These are phyloP conservation scores for Tethea ocularis DNA, from an alignment of 2,888 invertebrate genomes.

Conservation along the genomic window DNA sequence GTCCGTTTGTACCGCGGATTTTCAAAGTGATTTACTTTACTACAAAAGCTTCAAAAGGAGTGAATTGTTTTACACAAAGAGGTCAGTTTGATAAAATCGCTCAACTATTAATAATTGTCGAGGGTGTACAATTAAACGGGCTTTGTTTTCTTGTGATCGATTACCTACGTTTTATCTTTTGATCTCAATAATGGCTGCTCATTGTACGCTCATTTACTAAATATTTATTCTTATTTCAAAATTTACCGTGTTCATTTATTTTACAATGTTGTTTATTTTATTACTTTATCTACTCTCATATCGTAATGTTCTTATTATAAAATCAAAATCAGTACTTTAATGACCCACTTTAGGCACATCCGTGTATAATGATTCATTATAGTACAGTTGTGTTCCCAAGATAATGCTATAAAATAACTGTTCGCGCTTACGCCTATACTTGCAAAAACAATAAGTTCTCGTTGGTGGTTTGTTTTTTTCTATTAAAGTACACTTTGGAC, in stretches of 20 bases:
- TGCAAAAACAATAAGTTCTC: too few relatives aligned
- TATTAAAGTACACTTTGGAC: too few relatives aligned
- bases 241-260: neutral
- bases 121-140: slow-evolving; percentile 38
- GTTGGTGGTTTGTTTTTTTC: too few relatives aligned
- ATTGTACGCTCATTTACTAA: slow-evolving; percentile 15
- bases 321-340: too few relatives aligned
- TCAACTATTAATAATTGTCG: slow-evolving; percentile 36
- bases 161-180: slow-evolving; percentile 33
- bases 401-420: too few relatives aligned
- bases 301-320: too few relatives aligned
- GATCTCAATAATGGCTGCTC: slow-evolving; percentile 37
- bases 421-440: too few relatives aligned
- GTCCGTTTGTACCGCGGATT: slow-evolving; percentile 1
- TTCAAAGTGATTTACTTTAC: slow-evolving; percentile 24
- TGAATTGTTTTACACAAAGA: slow-evolving; percentile 28
- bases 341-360: too few relatives aligned
- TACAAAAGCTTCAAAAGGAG: slow-evolving; percentile 29
- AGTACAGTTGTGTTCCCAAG: too few relatives aligned
- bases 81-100: slow-evolving; percentile 32
- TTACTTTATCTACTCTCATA: too few relatives aligned
- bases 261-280: too few relatives aligned
- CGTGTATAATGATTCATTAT: too few relatives aligned
- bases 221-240: neutral
- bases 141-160: slow-evolving; percentile 42